Base-by-base conservation (phyloP, 2,888 invertebrate species). In the Rhamphomyia laevipes region DNA sequence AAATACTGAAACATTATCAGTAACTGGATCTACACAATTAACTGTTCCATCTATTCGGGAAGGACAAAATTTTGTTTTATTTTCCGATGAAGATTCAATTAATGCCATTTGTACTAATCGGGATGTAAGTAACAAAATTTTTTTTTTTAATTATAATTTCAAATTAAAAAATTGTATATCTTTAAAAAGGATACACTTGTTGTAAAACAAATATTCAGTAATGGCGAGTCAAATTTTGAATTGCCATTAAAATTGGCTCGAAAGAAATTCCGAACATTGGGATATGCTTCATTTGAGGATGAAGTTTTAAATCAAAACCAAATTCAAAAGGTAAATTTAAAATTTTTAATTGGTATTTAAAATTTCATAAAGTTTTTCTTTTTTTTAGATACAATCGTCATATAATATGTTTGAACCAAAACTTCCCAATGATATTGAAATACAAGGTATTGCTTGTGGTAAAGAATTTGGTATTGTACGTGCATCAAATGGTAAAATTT, bases 381-480 rank as follows among this genome's bases (percentile, higher is more conserved):
- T 35, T 46, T 49, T 51, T 33, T 71, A 75, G 50, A 70, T 71
- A n/a, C 66, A 74, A 17, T 75, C 77, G 9, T 65, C 73, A 0
- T 77, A 76, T 7, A 68, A 75, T 9, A 76, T 74, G 4, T 74
- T 77, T 61, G 78, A 78, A 51, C 70, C 77, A 0, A 77, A 78
- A 55, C 67, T 78, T 16, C 73, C 72, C 18, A 75, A 81, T 55
- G 91, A 92, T 56, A 89, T 92, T 58, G 92, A 92, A 58, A 76
- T 88, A 1, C 72, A 78, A 12, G 77, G 78, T 44, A 82, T 95
- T 47, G 78, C 80, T 41, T 83, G 87, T 41, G 94, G 93, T 23
- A 93, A 92, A 68, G 94, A 95, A 59, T 95, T 96, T 67, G 86
- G 85, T 2, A 70, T 95, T 40, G 74, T 94, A 4, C 80, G 82